Percentiles rank a stretch among this genome's conserved stretches.
phyloP scores from a whole-genome alignment of 2,797 vertebrate genomes.

The Adrianichthys oophorus region DNA sequence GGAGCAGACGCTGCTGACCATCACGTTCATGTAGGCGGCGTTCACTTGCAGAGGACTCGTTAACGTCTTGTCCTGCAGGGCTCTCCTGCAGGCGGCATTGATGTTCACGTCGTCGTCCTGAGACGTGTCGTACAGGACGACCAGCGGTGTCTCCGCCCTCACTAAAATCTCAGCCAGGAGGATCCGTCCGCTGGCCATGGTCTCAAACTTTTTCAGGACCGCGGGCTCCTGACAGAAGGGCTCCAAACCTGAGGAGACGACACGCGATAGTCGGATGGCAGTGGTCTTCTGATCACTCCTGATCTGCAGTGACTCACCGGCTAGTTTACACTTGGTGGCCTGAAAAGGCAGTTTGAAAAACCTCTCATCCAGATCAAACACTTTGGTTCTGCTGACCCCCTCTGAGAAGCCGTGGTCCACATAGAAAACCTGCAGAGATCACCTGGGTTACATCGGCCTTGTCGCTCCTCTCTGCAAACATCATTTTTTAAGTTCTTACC shows the following conservation, averaged over 20 bases:
- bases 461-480: neutral
- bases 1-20: slow-evolving; percentile 89
- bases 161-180: slow-evolving; percentile 92
- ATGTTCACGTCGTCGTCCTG: slow-evolving; percentile 97
- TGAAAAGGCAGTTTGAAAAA: slow-evolving; percentile 91
- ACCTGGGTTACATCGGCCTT: neutral
- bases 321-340: slow-evolving; percentile 91
- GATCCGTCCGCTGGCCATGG: slow-evolving; percentile 88
- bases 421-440: slow-evolving; percentile 83
- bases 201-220: slow-evolving; percentile 88
- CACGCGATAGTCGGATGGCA: neutral
- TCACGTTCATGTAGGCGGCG: slow-evolving; percentile 87
- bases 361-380: slow-evolving; percentile 83
- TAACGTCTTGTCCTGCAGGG: slow-evolving; percentile 86
- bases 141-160: slow-evolving; percentile 79
- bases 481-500: slow-evolving; percentile 63
- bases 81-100: slow-evolving; percentile 89
- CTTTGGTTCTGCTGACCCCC: slow-evolving; percentile 82
- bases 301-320: slow-evolving; percentile 80
- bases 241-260: slow-evolving; percentile 82
- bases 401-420: slow-evolving; percentile 97
- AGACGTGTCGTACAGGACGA: slow-evolving; percentile 94
- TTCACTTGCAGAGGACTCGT: slow-evolving; percentile 84
- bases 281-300: neutral
- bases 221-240: slow-evolving; percentile 84